Base-by-base conservation (phyloP, 1,140 invertebrate species). In the Philotrypesis tridentata region DNA sequence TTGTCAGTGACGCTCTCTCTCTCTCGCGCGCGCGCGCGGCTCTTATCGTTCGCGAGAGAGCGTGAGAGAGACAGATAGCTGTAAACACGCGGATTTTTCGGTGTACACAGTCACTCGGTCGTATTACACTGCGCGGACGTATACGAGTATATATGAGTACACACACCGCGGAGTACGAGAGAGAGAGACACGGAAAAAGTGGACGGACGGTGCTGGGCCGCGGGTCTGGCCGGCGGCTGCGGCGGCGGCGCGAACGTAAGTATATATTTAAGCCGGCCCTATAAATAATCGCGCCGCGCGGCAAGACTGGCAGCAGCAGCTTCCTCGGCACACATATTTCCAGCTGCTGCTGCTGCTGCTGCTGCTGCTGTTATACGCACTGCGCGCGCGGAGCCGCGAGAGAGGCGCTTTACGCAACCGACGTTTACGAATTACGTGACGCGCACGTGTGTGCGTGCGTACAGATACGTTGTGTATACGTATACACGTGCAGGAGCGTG, bases 281-380 rank as follows among this genome's bases (percentile, higher is more conserved):
- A 79, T 83, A 70, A 82, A 81, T 75, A 83, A 85, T 78, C 75
- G 65, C 77, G 7, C 25, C 70, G 33, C n/a, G n/a, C n/a, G n/a
- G n/a, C n/a, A n/a, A n/a, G n/a, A 48, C 43, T 71, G 12, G 40
- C 23, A 23, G 23, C n/a, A 70, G 71, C 67, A 70, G 68, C 48
- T 55, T 55, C 48, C 23, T 40, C 55, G 23, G 29, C 79, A 72
- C 72, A 72, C 72, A 72, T 75, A 75, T 60, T 75, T 70, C 40
- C 79, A 75, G 79, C 61, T 74, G 63, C 72, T 25, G 37, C 33
- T 37, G 7, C 27, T 70, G 67, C 67, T 17, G 12, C 29, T 33
- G 67, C 23, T 29, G n/a, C 9, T 17, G 9, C 71, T 73, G 23
- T n/a, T n/a, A n/a, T n/a, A n/a, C n/a, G n/a, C n/a, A n/a, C n/a